Evolutionary conservation across 2,113 vertebrate species (phyloP), one percentile per base, ranked within the genome.

Genomic region (Irena cyanogastra): DNA sequence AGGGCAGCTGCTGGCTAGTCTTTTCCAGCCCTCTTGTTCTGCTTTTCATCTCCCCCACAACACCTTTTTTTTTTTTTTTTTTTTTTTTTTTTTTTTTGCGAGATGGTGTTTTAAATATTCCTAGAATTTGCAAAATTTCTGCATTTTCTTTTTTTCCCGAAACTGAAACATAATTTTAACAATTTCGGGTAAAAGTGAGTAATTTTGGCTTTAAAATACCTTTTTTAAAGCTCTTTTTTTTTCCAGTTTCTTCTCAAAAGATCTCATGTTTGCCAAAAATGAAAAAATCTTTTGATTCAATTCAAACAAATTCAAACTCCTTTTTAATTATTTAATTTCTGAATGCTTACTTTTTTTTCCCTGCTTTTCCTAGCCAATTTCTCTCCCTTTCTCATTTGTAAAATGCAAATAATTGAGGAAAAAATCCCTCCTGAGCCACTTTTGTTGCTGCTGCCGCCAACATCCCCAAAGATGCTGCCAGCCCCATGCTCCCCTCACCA

Each of bases 401-500:
- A 94, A 85, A n/a, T 14, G 11, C 5, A 23, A 77, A 45, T 47
- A 71, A 56, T 5, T 33, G 21, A 20, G 18, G 41, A 37, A 89
- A 89, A 84, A 35, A 27, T n/a, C 8, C 66, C 26, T 80, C 50
- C 44, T 41, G 37, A 89, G 42, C 3, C 47, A 50, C 9, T 82
- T 71, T 22, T 72, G 12, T 31, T 72, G n/a, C 28, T 20, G 11
- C 16, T 70, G 8, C 42, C 47, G 45, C 3, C 6, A 6, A 22
- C 2, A 85, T 9, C 33, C 45, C 52, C 5, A 13, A 42, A 24
- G 54, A 50, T 57, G 27, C 24, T 91, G 31, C 54, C 63, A 87
- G 69, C 8, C 14, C 50, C 5, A 3, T 2, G 13, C 12, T 76
- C 8, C 28, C n/a, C 26, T 83, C 3, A 1, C 11, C 2, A 3